These are phyloP conservation scores for Strix aluco DNA, from an alignment of 2,113 vertebrate genomes.

Conservation along the genomic window DNA sequence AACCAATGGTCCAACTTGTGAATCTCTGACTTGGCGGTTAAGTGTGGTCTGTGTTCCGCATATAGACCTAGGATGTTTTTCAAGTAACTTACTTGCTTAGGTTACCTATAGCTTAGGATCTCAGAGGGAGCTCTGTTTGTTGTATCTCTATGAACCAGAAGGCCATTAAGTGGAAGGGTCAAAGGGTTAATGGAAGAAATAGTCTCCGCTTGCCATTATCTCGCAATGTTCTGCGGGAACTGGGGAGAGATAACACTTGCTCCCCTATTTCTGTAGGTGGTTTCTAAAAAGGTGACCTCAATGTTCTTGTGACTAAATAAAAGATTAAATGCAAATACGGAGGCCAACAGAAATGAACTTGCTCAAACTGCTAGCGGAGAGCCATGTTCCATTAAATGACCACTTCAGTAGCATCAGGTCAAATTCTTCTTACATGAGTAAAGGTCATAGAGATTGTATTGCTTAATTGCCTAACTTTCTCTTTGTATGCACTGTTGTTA, in stretches of 20 bases:
- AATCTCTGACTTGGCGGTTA: background rate
- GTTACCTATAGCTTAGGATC: constrained; percentile 40
- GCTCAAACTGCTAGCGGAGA: constrained; percentile 4
- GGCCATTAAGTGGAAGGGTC: constrained; percentile 75
- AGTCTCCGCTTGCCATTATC: constrained; percentile 66
- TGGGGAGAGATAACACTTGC: constrained; percentile 57
- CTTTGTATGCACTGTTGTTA: background rate
- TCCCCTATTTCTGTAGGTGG: constrained; percentile 44
- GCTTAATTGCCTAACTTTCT: constrained; percentile 41
- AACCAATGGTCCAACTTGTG: background rate
- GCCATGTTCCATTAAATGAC: constrained; percentile 7
- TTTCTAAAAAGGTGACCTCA: constrained; percentile 72
- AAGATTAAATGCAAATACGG: constrained; percentile 71
- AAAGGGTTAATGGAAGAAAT: constrained; percentile 79
- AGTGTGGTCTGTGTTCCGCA: background rate
- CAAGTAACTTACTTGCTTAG: constrained; percentile 9
- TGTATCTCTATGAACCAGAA: constrained; percentile 52
- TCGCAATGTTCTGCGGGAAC: constrained; percentile 20
- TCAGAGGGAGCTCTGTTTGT: constrained; percentile 56
- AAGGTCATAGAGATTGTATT: constrained; percentile 18
- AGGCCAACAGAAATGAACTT: constrained; percentile 52
- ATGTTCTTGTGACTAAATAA: constrained; percentile 58
- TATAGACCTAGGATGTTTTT: background rate
- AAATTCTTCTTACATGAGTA: constrained; percentile 3
- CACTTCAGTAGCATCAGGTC: constrained; percentile 36